Evolutionary conservation across 1,140 invertebrate genomes (phyloP).

Genomic region (Drosophila nigromelanica): DNA sequence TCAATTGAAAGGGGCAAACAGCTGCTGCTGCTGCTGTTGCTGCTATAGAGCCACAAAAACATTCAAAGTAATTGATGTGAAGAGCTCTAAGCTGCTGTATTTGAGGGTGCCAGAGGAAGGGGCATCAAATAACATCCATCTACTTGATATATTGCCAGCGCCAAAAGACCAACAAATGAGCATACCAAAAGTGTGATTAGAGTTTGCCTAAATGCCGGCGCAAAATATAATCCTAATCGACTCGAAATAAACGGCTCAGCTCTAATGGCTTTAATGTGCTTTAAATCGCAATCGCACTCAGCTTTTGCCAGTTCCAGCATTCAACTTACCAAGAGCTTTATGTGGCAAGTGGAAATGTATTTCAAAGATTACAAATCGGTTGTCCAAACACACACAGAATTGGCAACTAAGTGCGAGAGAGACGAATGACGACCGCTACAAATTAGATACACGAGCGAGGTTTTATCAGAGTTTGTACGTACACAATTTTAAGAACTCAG

Average conservation of each 20-base stretch:
- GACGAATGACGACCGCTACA: slow-evolving; percentile 5
- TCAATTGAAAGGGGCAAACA: slow-evolving; percentile 60
- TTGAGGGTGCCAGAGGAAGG: slow-evolving; percentile 20
- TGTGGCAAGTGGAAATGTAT: slow-evolving; percentile 17
- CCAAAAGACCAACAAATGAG: slow-evolving; percentile 33
- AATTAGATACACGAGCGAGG: slow-evolving; percentile 18
- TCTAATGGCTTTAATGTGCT: slow-evolving; percentile 13
- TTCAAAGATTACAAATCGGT: slow-evolving; percentile 57
- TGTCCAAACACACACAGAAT: slow-evolving; percentile 21
- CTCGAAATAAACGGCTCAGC: slow-evolving; percentile 9
- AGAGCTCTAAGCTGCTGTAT: slow-evolving; percentile 25
- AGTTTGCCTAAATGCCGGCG: slow-evolving; percentile 6
- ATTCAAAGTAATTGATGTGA: slow-evolving; percentile 79
- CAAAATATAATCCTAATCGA: slow-evolving; percentile 10
- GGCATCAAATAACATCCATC: slow-evolving; percentile 43
- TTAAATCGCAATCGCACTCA: slow-evolving; percentile 10
- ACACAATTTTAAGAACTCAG: not conserved
- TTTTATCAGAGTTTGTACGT: slow-evolving; percentile 5
- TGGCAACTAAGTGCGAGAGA: not conserved
- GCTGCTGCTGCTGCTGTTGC: not conserved
- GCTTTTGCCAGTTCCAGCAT: slow-evolving; percentile 7
- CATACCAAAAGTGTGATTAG: slow-evolving; percentile 39
- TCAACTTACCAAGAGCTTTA: slow-evolving; percentile 17
- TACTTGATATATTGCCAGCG: slow-evolving; percentile 37
- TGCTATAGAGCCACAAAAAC: slow-evolving; percentile 59